A percentile compares a stretch with the other conserved stretches of the same genome.
Conservation (phyloP, 2,888 invertebrate species). For the Dendrolimus pini region DNA sequence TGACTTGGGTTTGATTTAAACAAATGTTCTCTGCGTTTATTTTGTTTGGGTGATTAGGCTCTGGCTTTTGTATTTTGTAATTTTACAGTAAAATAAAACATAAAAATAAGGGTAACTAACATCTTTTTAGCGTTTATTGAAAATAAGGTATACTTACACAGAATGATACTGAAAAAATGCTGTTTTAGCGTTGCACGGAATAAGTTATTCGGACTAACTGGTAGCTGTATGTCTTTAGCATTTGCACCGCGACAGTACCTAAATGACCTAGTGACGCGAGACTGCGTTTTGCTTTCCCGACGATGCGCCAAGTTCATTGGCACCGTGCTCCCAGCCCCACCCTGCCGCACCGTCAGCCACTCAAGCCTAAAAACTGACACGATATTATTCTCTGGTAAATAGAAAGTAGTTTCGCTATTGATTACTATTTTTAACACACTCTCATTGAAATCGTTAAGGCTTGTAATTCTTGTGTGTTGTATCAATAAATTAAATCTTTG, state of each 20-base stretch:
- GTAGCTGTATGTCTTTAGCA: constrained; percentile 14
- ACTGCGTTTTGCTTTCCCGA: constrained; percentile 59
- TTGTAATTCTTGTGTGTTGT: constrained; percentile 12
- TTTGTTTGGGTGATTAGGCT: too few species aligned
- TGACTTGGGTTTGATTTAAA: too few species aligned
- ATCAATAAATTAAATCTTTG: constrained; percentile 24
- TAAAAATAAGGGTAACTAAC: too few species aligned
- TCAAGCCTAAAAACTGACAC: constrained; percentile 54
- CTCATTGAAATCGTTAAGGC: constrained; percentile 3
- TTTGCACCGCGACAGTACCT: constrained; percentile 46
- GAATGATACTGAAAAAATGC: too few species aligned
- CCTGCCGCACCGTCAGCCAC: constrained; percentile 11
- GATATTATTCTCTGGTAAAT: constrained; percentile 53
- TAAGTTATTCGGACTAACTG: constrained; percentile 26
- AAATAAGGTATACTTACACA: too few species aligned
- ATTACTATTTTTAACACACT: constrained; percentile 24
- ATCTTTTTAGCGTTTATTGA: too few species aligned
- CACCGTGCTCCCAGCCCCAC: constrained; percentile 33
- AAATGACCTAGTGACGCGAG: constrained; percentile 57
- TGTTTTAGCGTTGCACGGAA: too few species aligned
- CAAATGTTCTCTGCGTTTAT: too few species aligned
- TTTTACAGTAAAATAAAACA: too few species aligned
- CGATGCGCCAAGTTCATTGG: constrained; percentile 66
- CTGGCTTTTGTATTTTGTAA: too few species aligned
- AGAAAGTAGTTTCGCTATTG: constrained; percentile 58